These are phyloP conservation scores for Drosophila funebris DNA, from an alignment of 1,140 invertebrate genomes.

Conservation along the genomic window DNA sequence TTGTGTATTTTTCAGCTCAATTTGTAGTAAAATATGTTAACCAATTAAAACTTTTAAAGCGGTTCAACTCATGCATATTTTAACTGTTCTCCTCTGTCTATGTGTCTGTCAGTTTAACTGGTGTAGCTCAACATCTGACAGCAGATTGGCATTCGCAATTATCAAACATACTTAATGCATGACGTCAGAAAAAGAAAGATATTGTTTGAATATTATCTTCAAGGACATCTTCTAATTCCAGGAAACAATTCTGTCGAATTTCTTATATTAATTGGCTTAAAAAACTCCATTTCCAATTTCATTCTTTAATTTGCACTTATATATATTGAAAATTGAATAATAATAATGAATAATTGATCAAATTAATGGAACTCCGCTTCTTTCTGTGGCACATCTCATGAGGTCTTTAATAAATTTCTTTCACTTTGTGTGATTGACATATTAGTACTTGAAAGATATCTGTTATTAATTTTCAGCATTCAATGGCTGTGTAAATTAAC, in stretches of 20 bases:
- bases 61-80: constrained; percentile 13
- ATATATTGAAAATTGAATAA: no score
- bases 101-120: not conserved
- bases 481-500: not conserved
- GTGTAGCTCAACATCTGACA: constrained; percentile 13
- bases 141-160: constrained; percentile 33
- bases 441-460: not conserved
- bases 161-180: not conserved
- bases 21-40: constrained; percentile 13
- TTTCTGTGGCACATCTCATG: not conserved
- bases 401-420: not conserved
- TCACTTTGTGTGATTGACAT: not conserved
- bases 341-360: not conserved
- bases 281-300: not conserved
- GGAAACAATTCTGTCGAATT: not conserved
- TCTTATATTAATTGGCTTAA: not conserved
- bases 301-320: not conserved
- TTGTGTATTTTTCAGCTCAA: constrained; percentile 7
- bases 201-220: not conserved
- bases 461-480: not conserved
- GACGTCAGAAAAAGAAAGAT: not conserved
- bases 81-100: not conserved
- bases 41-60: constrained; percentile 23
- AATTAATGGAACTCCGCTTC: not conserved
- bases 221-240: not conserved